phyloP scores from a whole-genome alignment of 1,140 invertebrate species.

The Melipona quadrifasciata region DNA sequence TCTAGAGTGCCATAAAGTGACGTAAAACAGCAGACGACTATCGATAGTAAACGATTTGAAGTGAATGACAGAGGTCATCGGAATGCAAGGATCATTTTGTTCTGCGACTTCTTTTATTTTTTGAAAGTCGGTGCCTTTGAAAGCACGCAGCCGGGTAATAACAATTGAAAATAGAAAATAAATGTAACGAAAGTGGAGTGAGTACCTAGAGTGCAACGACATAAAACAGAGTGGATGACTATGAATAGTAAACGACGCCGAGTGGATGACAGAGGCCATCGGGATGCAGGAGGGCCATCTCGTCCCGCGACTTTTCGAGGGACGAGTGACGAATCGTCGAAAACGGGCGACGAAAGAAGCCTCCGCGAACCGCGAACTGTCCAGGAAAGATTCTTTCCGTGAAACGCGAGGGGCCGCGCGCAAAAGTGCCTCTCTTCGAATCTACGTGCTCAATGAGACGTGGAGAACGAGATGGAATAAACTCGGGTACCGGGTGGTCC shows the following conservation, averaged over 20 bases:
- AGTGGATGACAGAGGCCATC: neutral
- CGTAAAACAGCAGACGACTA: no score
- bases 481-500: conserved; percentile 66
- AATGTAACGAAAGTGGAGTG: no score
- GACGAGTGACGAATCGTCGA: conserved; percentile 48
- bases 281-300: neutral
- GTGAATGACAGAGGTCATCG: no score
- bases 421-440: conserved; percentile 53
- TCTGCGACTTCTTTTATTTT: no score
- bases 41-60: no score
- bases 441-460: conserved; percentile 64
- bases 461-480: conserved; percentile 61
- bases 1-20: no score
- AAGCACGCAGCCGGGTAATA: no score
- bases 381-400: conserved; percentile 45
- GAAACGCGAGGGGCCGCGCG: conserved; percentile 36
- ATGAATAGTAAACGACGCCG: neutral
- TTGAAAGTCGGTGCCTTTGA: no score
- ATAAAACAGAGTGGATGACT: conserved; percentile 15
- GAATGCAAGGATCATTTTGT: no score
- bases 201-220: neutral
- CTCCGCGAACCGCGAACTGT: conserved; percentile 5
- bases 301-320: conserved; percentile 14
- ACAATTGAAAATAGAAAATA: no score
- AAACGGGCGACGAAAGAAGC: conserved; percentile 44